Evolutionary conservation across 2,113 vertebrate genomes (phyloP), one percentile per base, ranked within the genome.

Genomic region (Mastomys coucha): DNA sequence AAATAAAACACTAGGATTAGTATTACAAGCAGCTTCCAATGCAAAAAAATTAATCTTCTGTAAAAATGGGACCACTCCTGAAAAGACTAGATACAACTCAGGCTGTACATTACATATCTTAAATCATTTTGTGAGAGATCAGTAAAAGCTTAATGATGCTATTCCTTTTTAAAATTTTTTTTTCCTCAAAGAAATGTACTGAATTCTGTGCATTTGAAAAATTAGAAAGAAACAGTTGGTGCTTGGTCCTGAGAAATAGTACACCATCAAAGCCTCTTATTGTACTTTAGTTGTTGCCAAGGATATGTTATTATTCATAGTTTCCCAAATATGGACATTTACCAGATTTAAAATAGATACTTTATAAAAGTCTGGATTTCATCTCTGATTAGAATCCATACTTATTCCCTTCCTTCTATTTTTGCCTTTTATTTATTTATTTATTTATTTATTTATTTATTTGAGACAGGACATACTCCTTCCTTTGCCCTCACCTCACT

Each of bases 1-100:
- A 94, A 98, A 94, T 94, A 94, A 96, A 95, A 87, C n/a, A 80
- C 26, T 75, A 76, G 28, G 42, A 88, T 78, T 94, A 82, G 17
- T 56, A 91, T 80, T 87, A 85, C 6, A 92, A 94, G 69, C 7
- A 73, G 63, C 22, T 94, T 95, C 56, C 78, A 96, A 93, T 11
- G 49, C 6, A 84, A 96, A 96, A 67, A 97, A 19, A 91, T 82
- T 78, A 95, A 95, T 91, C 26, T 78, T 86, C 58, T 60, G n/a
- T 92, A 89, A 92, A 91, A 96, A 89, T 80, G 89, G 31, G 28
- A 94, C 5, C 60, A 88, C 24, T 97, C 6, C 45, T 97, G 63
- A 45, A 87, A 94, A 86, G 42, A 45, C 49, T 94, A 87, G 56
- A 72, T 90, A 77, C 73, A 97, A 84, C 14, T 92, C 76, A 93